Evolutionary conservation across 2,888 invertebrate genomes (phyloP), one percentile per base, ranked within the genome.

Genomic region (Clitarchus hookeri): DNA sequence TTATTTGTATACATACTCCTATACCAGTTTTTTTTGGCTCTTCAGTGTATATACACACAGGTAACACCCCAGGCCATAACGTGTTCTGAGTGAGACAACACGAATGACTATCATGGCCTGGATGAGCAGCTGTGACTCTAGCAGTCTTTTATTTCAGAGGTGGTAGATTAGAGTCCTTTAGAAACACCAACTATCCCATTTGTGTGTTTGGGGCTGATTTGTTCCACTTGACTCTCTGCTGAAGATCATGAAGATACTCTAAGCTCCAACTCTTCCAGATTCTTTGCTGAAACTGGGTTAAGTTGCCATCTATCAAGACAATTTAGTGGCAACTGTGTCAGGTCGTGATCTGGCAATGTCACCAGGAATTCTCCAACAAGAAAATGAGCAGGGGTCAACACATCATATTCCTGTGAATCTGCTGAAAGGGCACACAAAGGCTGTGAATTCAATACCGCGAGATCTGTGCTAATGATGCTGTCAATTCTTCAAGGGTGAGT

Each of bases 401-500:
- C 78, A 48, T 83, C 16, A 6, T 87, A 80, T 65, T 89, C 90
- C n/a, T 86, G 65, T 13, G 88, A 88, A 82, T 88, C 88, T 54
- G 88, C 87, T 84, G 88, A 88, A 16, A 88, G 87, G 0, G 87
- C 84, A 83, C 88, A 88, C 8, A 90, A 77, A n/a, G 90, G 90
- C 13, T 90, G 86, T 2, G 90, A 90, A 85, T 91, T 90, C 0
- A 90, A 84, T 25, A 89, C 88, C 0, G 89, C 87, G 91, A 90
- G 48, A 23, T 19, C 1, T 65, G 65, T 23, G n/a, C 19, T 23
- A 65, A 8, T 23, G n/a, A 90, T 26, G 8, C 90, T 23, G 0
- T 90, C 91, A 23, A 87, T 85, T 19, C 90, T 86, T 84, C 91
- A 48, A 48, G 12, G 11, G 48, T 48, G 48, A 48, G 48, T 48